A percentile compares a stretch with the other conserved stretches of the same genome.
phyloP scores from a whole-genome alignment of 2,797 vertebrate species.

The Phaenicophaeus curvirostris region DNA sequence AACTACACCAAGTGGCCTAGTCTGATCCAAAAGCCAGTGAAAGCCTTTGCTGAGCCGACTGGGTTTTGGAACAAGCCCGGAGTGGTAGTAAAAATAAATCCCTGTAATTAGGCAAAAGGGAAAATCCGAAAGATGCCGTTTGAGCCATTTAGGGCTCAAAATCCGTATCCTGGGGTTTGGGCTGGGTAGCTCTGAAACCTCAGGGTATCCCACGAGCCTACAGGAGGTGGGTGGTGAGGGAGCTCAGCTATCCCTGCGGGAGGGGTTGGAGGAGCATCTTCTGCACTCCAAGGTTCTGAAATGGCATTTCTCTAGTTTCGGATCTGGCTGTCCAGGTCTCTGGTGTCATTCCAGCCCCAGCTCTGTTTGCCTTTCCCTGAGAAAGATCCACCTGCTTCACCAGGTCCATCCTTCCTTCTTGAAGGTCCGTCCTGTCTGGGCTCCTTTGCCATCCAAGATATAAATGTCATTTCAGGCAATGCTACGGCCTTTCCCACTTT shows the following conservation, averaged over 20 bases:
- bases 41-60: background rate
- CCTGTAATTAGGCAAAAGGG: background rate
- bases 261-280: background rate
- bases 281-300: background rate
- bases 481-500: background rate
- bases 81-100: constrained; percentile 25
- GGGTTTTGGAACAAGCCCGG: background rate
- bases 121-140: background rate
- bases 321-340: background rate
- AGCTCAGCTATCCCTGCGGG: background rate
- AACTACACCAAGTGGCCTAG: background rate
- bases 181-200: background rate
- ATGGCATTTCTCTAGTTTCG: background rate
- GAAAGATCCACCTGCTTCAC: background rate
- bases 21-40: background rate
- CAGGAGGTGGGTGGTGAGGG: accelerated
- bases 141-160: background rate
- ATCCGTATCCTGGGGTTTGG: background rate
- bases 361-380: background rate
- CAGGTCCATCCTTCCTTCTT: background rate
- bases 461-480: background rate
- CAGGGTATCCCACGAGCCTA: accelerated
- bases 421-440: accelerated
- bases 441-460: accelerated
- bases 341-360: background rate